Base-by-base conservation (phyloP, 1,140 invertebrate genomes). In the Pristionchus pacificus region DNA sequence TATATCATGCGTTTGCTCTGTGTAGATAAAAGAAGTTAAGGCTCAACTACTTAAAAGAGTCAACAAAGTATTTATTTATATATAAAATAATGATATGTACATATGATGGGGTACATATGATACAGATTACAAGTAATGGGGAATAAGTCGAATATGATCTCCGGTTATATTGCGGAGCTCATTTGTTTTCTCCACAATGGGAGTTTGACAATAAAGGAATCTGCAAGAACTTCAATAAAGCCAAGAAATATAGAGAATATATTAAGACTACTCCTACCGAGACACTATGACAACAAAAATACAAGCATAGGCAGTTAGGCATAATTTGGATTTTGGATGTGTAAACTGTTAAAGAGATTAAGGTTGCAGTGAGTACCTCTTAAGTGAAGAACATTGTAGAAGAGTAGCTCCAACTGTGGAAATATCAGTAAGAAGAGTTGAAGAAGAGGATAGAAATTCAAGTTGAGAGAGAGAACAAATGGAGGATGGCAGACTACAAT, bases 151-250 rank as follows among this genome's bases (percentile, higher is more conserved):
- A 59, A 68, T 58, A 49, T 49, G 6, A 3, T 31, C 57, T 1
- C 55, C 55, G 3, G 60, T 55, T 30, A 33, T 31, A 60, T 28
- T 24, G 25, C 66, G 57, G 25, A 68, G 58, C 28, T 58, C 49
- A 60, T 68, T 58, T 2, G 66, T 68, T 60, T 68, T 60, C 14
- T 68, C 66, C 0, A 68, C 66, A 1, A 68, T 13, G 24, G 66
- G 57, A 27, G 66, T 68, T n/a, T 68, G 55, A 14, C 57, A 60
- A 31, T 59, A 68, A 15, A 68, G 14, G 10, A 68, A 58, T 59
- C 66, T 55, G 60, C 60, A 29, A n/a, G n/a, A n/a, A n/a, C n/a
- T n/a, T n/a, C n/a, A n/a, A n/a, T n/a, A n/a, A 28, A 68, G 58
- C 19, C 31, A 68, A 2, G 66, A 58, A 60, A 57, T 68, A 14